Conservation (phyloP, 2,797 vertebrate genomes). For the Anas acuta region DNA sequence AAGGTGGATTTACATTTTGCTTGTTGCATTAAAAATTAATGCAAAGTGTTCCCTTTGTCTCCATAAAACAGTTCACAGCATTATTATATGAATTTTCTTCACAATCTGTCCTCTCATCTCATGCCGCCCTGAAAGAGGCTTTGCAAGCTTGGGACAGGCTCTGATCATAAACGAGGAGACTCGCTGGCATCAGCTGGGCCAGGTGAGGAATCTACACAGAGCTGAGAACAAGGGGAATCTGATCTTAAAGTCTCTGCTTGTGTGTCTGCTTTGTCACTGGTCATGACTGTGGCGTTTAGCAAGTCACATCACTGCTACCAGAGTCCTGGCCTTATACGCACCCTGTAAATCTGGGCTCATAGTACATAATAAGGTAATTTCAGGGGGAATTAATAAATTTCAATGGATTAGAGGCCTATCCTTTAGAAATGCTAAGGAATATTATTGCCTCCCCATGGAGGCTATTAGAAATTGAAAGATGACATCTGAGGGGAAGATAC, state of each 20-base stretch:
- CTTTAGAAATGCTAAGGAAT: constrained; percentile 14
- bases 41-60: background rate
- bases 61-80: background rate
- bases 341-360: background rate
- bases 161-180: background rate
- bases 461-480: constrained; percentile 31
- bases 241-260: accelerated
- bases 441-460: constrained; percentile 10
- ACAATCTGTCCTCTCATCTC: background rate
- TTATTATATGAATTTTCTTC: background rate
- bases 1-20: background rate
- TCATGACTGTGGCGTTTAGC: background rate
- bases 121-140: background rate
- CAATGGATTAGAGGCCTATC: background rate
- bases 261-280: background rate
- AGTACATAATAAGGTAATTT: background rate
- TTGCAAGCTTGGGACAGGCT: background rate
- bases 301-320: background rate
- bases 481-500: constrained; percentile 30
- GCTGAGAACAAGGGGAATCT: background rate
- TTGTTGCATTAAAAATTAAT: background rate
- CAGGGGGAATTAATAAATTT: background rate
- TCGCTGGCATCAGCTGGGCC: background rate
- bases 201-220: background rate
- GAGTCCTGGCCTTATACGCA: background rate